Evolutionary conservation across 2,113 vertebrate genomes (phyloP).

Genomic region (Pelobates fuscus): DNA sequence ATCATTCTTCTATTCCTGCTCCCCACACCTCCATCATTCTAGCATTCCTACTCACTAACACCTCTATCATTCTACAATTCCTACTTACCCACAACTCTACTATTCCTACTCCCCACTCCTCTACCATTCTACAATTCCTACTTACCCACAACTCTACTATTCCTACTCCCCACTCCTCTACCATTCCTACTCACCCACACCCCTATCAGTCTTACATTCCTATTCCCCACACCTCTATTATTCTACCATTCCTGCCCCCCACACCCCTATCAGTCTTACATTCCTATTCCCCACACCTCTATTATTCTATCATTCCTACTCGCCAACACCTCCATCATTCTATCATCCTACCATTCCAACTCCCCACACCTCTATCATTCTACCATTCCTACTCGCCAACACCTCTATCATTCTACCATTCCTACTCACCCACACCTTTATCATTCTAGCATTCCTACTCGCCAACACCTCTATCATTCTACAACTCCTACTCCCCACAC

Average conservation of each 20-base stretch:
- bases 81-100: neutral
- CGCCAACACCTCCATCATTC: neutral
- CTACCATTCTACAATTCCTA: neutral
- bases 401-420: neutral
- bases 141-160: neutral
- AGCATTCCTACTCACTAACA: too few species aligned
- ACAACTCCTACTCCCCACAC: too few species aligned
- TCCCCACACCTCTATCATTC: neutral
- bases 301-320: neutral
- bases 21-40: too few species aligned
- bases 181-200: neutral
- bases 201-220: too few species aligned
- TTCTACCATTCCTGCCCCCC: neutral
- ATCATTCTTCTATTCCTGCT: too few species aligned
- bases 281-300: neutral
- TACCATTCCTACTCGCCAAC: neutral
- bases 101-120: neutral
- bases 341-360: neutral
- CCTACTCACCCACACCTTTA: neutral
- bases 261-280: neutral
- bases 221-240: neutral
- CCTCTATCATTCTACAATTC: too few species aligned
- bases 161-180: neutral
- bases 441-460: slow-evolving; percentile 41
- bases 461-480: too few species aligned